Conservation (phyloP, 2,797 vertebrate genomes). For the Phalloptychus januarius region DNA sequence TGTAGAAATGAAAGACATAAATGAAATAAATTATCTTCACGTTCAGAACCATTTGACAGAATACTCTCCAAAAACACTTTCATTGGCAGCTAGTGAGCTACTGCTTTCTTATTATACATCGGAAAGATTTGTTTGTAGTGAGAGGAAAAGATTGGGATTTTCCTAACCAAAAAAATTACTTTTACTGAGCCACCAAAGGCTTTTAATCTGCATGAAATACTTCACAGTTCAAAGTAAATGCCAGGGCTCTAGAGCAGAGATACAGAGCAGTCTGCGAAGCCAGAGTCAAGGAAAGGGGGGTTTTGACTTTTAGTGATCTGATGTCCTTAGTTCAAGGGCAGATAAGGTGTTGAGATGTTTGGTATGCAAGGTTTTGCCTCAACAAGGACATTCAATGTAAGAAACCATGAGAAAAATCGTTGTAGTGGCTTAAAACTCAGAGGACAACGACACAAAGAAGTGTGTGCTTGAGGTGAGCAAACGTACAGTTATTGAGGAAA, state of each 20-base stretch:
- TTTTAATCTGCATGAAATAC: conserved; percentile 75
- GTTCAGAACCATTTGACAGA: conserved; percentile 13
- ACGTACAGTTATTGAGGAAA: conserved; percentile 98
- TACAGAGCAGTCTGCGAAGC: conserved; percentile 46
- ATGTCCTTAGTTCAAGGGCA: conserved; percentile 45
- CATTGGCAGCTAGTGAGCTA: conserved; percentile 23
- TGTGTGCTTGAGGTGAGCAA: conserved; percentile 25
- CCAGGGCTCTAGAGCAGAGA: conserved; percentile 66
- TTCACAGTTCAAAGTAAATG: conserved; percentile 78
- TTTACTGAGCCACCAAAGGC: conserved; percentile 63
- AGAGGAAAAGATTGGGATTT: conserved; percentile 20
- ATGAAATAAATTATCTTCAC: conserved; percentile 7
- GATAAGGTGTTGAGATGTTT: conserved; percentile 33
- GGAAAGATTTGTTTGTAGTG: conserved; percentile 6
- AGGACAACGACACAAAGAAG: not conserved
- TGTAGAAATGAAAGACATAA: not conserved
- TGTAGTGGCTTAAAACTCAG: conserved; percentile 5
- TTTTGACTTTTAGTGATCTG: conserved; percentile 37
- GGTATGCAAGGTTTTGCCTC: conserved; percentile 9
- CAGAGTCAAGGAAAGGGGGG: conserved; percentile 3
- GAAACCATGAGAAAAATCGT: not conserved
- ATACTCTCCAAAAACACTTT: conserved; percentile 1
- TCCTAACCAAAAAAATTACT: conserved; percentile 32
- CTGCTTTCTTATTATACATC: conserved; percentile 21
- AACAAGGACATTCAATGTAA: conserved; percentile 17